Evolutionary conservation across 2,797 vertebrate genomes (phyloP), one percentile per base, ranked within the genome.

Genomic region (Oceanodroma leucorhoa): DNA sequence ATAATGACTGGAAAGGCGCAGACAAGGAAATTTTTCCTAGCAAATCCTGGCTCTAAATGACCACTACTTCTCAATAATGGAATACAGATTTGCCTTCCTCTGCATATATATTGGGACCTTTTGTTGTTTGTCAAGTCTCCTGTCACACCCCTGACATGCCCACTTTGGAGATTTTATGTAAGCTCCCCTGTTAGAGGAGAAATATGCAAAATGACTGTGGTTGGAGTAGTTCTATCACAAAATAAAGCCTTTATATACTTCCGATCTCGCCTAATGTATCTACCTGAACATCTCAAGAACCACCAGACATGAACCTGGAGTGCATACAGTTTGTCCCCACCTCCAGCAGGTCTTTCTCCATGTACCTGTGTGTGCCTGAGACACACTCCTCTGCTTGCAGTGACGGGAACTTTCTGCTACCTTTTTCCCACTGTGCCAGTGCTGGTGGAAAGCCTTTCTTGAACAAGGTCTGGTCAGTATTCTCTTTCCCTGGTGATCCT

Each of bases 191-290:
- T 43, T 29, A 67, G 26, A 92, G 36, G 27, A 61, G n/a, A 77
- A 81, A 6, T 29, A 82, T 58, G 53, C n/a, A 87, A 46, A 89
- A 82, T 22, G 1, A n/a, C 23, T 20, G 10, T 8, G 17, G 34
- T 21, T 79, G 62, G n/a, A 91, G 36, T 11, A 67, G 34, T 29
- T 89, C 75, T 50, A 67, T 26, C 48, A 30, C 19, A 60, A 86
- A 86, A 79, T 20, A 61, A 58, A 83, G 46, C 24, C 19, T 81
- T 53, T 23, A 22, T 7, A 20, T 26, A 54, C 14, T 38, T 41
- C 34, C 45, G 21, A 51, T 50, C 38, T 48, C 5, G 0, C 19
- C 41, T 23, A 60, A 46, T 0, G 0, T 24, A 45, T 32, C 41
- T 36, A 43, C 23, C 17, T 53, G 75, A 92, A 75, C 22, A 62